phyloP scores from a whole-genome alignment of 2,113 vertebrate species.

The Bos indicus region DNA sequence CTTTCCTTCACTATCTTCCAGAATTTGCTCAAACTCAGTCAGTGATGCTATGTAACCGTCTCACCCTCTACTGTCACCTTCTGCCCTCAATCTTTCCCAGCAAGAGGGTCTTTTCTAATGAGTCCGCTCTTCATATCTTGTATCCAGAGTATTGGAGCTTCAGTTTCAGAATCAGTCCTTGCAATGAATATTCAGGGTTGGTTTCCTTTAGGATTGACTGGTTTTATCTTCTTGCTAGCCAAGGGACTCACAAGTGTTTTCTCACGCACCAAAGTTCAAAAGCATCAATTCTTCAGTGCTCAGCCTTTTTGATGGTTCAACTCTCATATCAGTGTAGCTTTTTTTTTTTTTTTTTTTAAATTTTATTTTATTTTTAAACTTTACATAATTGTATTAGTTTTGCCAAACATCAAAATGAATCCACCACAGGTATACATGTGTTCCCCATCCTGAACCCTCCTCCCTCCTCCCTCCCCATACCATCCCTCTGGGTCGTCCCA shows the following conservation, averaged over 20 bases:
- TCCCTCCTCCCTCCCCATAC: too few relatives aligned
- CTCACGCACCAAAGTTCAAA: background rate
- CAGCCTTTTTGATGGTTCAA: background rate
- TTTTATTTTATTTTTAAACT: too few relatives aligned
- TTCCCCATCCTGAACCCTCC: too few relatives aligned
- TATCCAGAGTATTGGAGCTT: background rate
- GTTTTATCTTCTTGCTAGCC: background rate
- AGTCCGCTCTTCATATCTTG: background rate
- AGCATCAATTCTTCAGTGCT: fast-evolving
- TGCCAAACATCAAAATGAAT: too few relatives aligned
- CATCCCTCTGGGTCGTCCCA: too few relatives aligned
- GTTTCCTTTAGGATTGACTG: background rate
- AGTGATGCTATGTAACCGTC: background rate
- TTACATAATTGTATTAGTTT: too few relatives aligned
- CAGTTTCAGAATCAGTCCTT: background rate
- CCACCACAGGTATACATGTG: too few relatives aligned
- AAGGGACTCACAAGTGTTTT: background rate
- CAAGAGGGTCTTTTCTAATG: background rate
- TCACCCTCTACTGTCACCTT: background rate
- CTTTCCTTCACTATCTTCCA: background rate
- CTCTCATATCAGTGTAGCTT: background rate
- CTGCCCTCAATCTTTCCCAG: background rate
- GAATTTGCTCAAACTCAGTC: background rate
- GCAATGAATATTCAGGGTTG: background rate
- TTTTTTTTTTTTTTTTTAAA: too few relatives aligned